Conservation (phyloP, 2,797 vertebrate species). For the Leuciscus waleckii region DNA sequence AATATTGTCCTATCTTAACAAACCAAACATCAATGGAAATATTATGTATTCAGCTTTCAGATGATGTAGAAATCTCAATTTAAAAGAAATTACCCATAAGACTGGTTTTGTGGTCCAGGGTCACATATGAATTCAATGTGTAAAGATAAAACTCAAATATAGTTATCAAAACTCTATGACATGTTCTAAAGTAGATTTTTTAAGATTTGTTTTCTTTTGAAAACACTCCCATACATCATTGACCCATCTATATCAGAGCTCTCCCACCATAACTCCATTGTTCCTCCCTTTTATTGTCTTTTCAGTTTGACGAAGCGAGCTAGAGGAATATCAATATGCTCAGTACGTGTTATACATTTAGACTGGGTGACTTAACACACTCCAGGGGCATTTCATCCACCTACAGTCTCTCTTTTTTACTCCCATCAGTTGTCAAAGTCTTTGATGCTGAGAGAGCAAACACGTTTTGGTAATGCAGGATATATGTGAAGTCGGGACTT, state of each 20-base stretch:
- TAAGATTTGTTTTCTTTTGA: neutral
- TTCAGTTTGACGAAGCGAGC: conserved; percentile 37
- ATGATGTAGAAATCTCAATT: no score
- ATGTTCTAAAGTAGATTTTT: neutral
- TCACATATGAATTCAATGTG: no score
- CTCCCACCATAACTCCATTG: conserved; percentile 25
- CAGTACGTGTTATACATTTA: conserved; percentile 42
- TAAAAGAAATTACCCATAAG: no score
- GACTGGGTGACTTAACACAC: conserved; percentile 50
- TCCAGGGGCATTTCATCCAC: conserved; percentile 52
- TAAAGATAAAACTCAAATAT: neutral
- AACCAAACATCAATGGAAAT: no score
- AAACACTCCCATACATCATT: neutral
- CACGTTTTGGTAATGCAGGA: conserved; percentile 47
- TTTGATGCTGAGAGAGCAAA: conserved; percentile 63
- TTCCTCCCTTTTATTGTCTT: conserved; percentile 41
- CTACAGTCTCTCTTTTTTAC: conserved; percentile 31
- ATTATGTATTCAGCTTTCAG: no score
- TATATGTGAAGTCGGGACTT: conserved; percentile 12
- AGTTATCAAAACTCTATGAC: neutral
- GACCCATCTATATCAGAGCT: conserved; percentile 43
- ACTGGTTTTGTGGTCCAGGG: no score
- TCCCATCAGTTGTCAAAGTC: conserved; percentile 67
- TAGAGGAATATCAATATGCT: conserved; percentile 47
- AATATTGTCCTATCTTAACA: no score